Base-by-base conservation (phyloP, 1,140 invertebrate genomes). In the Apis laboriosa region DNA sequence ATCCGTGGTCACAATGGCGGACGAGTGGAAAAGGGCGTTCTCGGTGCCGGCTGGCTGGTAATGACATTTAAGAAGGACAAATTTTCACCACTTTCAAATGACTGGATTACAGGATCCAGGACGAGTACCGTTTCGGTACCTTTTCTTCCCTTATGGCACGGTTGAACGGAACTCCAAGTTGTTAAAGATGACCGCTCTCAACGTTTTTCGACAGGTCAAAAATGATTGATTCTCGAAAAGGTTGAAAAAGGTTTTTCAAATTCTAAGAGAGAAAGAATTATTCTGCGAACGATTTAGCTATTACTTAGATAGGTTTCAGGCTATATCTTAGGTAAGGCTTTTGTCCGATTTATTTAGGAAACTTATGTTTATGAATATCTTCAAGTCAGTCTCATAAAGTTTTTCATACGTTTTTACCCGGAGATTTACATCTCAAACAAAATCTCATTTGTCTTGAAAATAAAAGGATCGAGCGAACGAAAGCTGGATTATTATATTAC, bases 31-130 rank as follows among this genome's bases (percentile, higher is more conserved):
- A 61, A 76, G n/a, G 17, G 13, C 51, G 67, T 17, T 8, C 77
- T 72, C 21, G 21, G 49, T 24, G 75, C 60, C 2, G 72, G 43
- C 66, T 15, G 24, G 68, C 21, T 7, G 81, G 70, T 85, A 87
- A 88, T 87, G 78, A 85, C 66, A 85, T 88, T 89, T 89, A 87
- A 90, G 72, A 81, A 77, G 86, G 43, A 80, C 81, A 72, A 75
- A 75, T 89, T 89, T 89, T 82, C 80, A 85, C 70, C 78, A 77
- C 70, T 67, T 80, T 82, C 76, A 80, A 87, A 89, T 86, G 76
- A 76, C 64, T 77, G 88, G 88, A 90, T 90, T 89, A 90, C 61
- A 24, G 51, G 56, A 81, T 88, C 56, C 81, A 60, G 53, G 9
- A 64, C 83, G 85, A 85, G 85, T 84, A 75, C 63, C 71, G 58